Evolutionary conservation across 2,888 invertebrate genomes (phyloP).

Genomic region (Stenotaenia linearis): DNA sequence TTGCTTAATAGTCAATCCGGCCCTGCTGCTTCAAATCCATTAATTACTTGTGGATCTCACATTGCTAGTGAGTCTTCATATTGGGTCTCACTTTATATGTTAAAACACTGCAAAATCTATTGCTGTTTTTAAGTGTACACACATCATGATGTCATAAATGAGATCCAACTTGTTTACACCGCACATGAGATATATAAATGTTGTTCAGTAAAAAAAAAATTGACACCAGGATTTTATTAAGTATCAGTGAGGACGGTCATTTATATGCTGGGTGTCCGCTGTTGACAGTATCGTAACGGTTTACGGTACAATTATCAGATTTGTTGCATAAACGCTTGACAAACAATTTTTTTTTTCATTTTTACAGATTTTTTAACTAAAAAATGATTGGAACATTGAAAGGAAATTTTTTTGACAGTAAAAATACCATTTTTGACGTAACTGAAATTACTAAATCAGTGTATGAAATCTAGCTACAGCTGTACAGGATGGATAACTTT

Average conservation of each 20-base stretch:
- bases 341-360: neutral
- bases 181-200: neutral
- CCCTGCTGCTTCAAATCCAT: too few species aligned
- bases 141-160: too few species aligned
- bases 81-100: too few species aligned
- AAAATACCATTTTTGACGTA: neutral
- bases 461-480: neutral
- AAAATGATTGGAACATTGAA: neutral
- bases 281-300: neutral
- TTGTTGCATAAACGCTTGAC: neutral
- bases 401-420: neutral
- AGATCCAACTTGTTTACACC: too few species aligned
- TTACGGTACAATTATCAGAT: neutral
- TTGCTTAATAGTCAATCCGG: too few species aligned
- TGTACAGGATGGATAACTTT: conserved; percentile 14
- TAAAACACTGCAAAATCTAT: too few species aligned
- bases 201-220: neutral
- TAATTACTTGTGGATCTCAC: too few species aligned
- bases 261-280: neutral
- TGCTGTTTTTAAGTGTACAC: too few species aligned
- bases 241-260: conserved; percentile 4
- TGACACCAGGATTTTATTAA: neutral
- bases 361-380: neutral
- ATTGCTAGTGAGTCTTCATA: too few species aligned
- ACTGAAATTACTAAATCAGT: neutral